Evolutionary conservation across 2,113 vertebrate genomes (phyloP).

Genomic region (Neodon shergylaensis): DNA sequence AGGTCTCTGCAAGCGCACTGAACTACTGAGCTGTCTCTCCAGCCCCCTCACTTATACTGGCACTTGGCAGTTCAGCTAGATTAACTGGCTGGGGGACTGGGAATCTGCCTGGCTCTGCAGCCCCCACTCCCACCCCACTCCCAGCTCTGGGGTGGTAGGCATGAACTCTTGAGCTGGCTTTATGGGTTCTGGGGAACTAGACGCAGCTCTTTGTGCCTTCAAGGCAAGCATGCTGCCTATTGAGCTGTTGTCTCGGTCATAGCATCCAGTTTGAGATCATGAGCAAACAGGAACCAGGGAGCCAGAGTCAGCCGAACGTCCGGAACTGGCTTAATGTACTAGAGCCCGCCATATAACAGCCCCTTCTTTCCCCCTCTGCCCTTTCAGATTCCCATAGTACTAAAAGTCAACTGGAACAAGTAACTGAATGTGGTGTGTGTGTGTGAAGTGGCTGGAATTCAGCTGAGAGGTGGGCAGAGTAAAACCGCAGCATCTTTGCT

Average conservation of each 20-base stretch:
- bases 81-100: neutral
- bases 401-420: conserved; percentile 9
- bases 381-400: neutral
- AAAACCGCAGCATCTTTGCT: neutral
- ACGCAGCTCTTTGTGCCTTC: neutral
- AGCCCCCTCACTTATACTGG: neutral
- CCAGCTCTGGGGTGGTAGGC: neutral
- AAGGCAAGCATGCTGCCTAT: too few species aligned
- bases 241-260: neutral
- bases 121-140: neutral
- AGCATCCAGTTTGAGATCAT: neutral
- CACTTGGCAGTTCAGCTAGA: neutral
- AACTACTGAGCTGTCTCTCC: too few species aligned
- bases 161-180: too few species aligned
- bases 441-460: neutral
- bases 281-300: neutral
- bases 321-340: neutral
- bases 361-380: neutral
- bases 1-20: neutral
- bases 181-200: neutral
- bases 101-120: neutral
- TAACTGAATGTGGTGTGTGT: neutral
- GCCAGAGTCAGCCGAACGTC: neutral
- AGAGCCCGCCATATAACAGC: neutral
- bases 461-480: neutral